phyloP scores from a whole-genome alignment of 2,888 invertebrate genomes.

The Caenorhabditis sp. region DNA sequence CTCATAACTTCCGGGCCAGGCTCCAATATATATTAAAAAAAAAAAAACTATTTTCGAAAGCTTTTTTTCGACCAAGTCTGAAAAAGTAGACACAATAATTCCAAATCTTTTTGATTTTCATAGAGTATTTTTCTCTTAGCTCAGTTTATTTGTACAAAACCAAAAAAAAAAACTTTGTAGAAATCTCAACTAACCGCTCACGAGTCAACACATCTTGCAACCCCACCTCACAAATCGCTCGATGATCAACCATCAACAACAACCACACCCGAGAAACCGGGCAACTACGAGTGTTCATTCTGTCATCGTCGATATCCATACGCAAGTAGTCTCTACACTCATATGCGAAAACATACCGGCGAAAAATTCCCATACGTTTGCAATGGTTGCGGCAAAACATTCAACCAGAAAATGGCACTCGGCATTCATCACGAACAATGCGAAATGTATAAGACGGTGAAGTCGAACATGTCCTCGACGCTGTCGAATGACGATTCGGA shows the following conservation, averaged over 20 bases:
- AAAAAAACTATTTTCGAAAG: too few species aligned
- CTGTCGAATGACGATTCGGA: conserved; percentile 33
- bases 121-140: too few species aligned
- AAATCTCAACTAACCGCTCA: conserved; percentile 70
- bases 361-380: conserved; percentile 58
- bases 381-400: conserved; percentile 64
- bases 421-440: conserved; percentile 69
- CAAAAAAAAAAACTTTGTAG: conserved; percentile 55
- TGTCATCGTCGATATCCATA: conserved; percentile 69
- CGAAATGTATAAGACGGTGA: conserved; percentile 30
- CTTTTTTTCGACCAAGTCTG: too few species aligned
- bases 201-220: conserved; percentile 63
- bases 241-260: background rate
- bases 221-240: conserved; percentile 5
- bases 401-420: conserved; percentile 67
- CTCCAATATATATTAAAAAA: too few species aligned
- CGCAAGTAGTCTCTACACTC: conserved; percentile 67
- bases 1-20: too few species aligned
- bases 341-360: conserved; percentile 69
- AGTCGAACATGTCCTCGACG: conserved; percentile 3
- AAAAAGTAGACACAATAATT: too few species aligned
- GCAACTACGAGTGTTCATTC: conserved; percentile 56
- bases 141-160: background rate
- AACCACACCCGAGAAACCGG: conserved; percentile 8
- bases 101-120: too few species aligned